A percentile compares a stretch with the other conserved stretches of the same genome.
Conservation (phyloP, 2,113 vertebrate species). For the Epinephelus lanceolatus region DNA sequence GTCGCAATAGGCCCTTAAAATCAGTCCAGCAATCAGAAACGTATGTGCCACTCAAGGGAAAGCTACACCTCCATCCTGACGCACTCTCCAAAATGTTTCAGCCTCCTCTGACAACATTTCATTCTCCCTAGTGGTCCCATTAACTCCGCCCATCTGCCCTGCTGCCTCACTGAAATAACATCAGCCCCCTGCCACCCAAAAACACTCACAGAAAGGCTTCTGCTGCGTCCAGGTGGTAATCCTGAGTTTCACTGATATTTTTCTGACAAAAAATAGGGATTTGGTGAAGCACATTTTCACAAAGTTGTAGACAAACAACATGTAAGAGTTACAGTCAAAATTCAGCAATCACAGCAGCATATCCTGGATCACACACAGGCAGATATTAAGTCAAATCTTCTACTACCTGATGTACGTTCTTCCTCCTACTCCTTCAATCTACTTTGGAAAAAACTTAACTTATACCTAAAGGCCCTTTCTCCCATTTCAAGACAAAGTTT, state of each 20-base stretch:
- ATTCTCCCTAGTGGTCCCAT: conserved; percentile 51
- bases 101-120: conserved; percentile 69
- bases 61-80: conserved; percentile 43
- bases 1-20: not conserved
- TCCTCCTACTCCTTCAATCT: no score
- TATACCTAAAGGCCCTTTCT: no score
- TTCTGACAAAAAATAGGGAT: no score
- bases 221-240: conserved; percentile 54
- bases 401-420: no score
- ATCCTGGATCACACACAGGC: no score
- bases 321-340: no score
- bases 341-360: no score
- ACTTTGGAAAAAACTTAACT: no score
- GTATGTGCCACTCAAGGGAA: not conserved
- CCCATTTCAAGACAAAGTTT: no score
- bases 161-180: conserved; percentile 71
- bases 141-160: conserved; percentile 74
- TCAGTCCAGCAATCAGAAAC: not conserved
- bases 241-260: conserved; percentile 6
- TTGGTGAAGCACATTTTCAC: no score
- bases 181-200: conserved; percentile 41
- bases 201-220: conserved; percentile 54
- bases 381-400: no score
- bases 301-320: no score
- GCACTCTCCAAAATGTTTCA: conserved; percentile 57